Conservation (phyloP, 2,113 vertebrate species). For the Thymallus thymallus region DNA sequence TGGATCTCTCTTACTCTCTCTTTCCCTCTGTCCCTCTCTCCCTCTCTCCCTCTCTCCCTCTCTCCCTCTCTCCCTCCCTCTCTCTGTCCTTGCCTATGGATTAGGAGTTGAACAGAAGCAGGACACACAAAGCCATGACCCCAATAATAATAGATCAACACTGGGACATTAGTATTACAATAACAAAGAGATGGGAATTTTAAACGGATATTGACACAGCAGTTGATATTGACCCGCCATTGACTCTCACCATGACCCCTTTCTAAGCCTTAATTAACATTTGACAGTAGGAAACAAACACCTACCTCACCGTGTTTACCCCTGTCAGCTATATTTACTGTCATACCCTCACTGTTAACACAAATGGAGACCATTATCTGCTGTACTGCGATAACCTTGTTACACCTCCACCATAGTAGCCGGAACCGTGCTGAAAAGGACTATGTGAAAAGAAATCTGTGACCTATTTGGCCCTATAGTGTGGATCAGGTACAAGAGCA, state of each 20-base stretch:
- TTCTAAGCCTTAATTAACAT: background rate
- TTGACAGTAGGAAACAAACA: background rate
- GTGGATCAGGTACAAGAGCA: no score
- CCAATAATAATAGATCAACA: background rate
- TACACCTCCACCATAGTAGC: no score
- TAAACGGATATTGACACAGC: background rate
- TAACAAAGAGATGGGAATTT: background rate
- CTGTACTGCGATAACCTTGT: no score
- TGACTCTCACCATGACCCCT: background rate
- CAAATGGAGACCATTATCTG: no score
- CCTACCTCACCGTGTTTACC: no score
- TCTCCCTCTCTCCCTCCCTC: slow-evolving; percentile 16
- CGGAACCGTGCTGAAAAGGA: no score
- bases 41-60: background rate
- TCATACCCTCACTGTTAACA: no score
- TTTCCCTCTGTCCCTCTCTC: slow-evolving; percentile 8
- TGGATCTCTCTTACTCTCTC: background rate
- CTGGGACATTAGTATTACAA: background rate
- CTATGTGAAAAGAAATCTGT: no score
- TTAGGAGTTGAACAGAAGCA: background rate
- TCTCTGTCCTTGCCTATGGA: background rate
- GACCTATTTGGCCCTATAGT: no score
- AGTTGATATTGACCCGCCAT: background rate
- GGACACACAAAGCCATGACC: background rate
- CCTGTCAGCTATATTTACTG: no score